Conservation (phyloP, 2,113 vertebrate genomes). For the Otocyon megalotis region DNA sequence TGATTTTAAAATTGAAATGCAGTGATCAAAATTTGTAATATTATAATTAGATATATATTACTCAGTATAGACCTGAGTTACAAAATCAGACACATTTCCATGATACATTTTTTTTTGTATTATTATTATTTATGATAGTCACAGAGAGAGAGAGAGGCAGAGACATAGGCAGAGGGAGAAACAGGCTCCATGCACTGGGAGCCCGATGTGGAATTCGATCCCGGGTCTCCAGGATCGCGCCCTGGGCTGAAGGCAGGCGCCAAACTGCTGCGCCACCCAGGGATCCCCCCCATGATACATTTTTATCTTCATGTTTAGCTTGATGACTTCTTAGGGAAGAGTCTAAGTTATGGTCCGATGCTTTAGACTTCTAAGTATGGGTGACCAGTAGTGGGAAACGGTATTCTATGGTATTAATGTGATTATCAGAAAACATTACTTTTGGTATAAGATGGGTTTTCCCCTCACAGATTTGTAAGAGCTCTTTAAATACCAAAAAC, state of each 20-base stretch:
- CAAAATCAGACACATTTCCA: not conserved
- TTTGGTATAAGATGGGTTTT: not conserved
- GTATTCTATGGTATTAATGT: not conserved
- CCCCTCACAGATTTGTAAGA: not conserved
- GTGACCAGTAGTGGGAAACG: not conserved
- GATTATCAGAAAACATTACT: not conserved
- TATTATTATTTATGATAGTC: too few relatives aligned
- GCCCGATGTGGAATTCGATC: too few relatives aligned
- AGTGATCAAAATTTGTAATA: not conserved
- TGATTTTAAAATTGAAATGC: not conserved
- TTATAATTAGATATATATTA: not conserved
- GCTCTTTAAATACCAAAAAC: not conserved
- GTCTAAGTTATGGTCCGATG: not conserved
- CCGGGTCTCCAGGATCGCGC: too few relatives aligned
- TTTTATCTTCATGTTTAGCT: not conserved
- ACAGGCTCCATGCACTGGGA: too few relatives aligned
- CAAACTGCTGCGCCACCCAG: too few relatives aligned
- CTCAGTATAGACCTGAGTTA: not conserved
- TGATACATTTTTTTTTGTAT: not conserved
- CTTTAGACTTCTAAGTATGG: not conserved
- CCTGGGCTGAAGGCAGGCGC: too few relatives aligned
- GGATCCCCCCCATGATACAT: not conserved
- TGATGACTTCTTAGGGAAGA: not conserved
- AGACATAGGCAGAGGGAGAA: too few relatives aligned
- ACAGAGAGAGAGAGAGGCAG: too few relatives aligned